Evolutionary conservation across 2,888 invertebrate genomes (phyloP), one percentile per base, ranked within the genome.

Genomic region (Spodoptera littoralis): DNA sequence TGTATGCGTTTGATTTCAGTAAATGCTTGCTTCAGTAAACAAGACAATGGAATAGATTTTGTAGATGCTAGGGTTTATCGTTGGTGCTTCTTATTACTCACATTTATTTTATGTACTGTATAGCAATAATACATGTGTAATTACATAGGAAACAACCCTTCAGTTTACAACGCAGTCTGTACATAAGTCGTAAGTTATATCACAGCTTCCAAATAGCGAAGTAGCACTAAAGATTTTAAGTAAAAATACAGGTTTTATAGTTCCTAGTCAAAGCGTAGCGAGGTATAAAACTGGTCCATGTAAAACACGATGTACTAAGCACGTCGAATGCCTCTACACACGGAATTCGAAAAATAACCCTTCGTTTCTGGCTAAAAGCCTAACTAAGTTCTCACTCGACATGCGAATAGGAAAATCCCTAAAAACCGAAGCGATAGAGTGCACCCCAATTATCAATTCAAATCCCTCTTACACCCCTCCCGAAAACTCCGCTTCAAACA

Each of bases 391-490:
- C 72, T 65, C 77, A 61, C 75, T 78, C 80, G 71, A 71, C 77
- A 72, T 80, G 62, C 67, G 57, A 66, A 66, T 66, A 66, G 65
- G 66, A 69, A 59, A 78, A 70, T 79, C 77, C 71, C 66, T 74
- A 74, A 78, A 77, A 73, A 78, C 74, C 73, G 66, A 69, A 79
- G 77, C 85, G 77, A 86, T 85, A 81, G 83, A 89, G 88, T 92
- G 89, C 91, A 90, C 87, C 85, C 83, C 86, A 90, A 91, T 92
- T 92, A 92, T 88, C 88, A 88, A 92, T 93, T 92, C 91, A 88
- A 87, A 90, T 86, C 88, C 90, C 80, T 82, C 84, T 84, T 86
- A 82, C 79, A 81, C 81, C 86, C 84, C 79, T 81, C 80, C 80
- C 75, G 42, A 66, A 69, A 79, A 77, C 67, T 70, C 76, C 69